Percentiles rank a stretch among this genome's conserved stretches.
Evolutionary conservation across 2,113 vertebrate species (phyloP).

Genomic region (Craseonycteris thonglongyai): DNA sequence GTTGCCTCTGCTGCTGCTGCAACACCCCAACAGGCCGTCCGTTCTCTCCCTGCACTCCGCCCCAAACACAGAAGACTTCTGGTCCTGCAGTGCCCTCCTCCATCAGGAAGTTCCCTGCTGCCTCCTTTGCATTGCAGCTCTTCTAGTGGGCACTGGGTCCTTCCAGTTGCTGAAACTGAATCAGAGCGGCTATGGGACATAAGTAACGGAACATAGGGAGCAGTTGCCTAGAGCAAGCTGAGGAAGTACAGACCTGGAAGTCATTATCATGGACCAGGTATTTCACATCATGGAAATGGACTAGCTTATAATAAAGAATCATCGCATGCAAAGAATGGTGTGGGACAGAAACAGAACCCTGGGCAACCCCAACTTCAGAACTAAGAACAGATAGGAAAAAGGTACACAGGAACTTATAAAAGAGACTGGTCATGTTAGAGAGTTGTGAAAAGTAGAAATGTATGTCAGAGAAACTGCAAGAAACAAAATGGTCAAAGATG

Average conservation of each 20-base stretch:
- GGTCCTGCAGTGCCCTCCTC: background rate
- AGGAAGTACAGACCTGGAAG: background rate
- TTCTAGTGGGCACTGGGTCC: background rate
- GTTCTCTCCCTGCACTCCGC: background rate
- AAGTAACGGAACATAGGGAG: background rate
- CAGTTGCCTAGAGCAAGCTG: background rate
- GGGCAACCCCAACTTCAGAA: background rate
- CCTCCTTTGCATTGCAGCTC: background rate
- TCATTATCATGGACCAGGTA: background rate
- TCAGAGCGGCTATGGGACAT: background rate
- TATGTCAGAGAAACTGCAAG: background rate
- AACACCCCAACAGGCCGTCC: fast-evolving
- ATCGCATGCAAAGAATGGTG: background rate
- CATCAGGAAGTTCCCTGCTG: background rate
- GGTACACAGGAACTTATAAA: background rate
- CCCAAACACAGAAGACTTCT: background rate
- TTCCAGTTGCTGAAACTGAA: background rate
- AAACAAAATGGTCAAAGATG: background rate
- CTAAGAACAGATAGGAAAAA: background rate
- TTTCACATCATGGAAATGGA: background rate
- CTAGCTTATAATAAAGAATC: background rate
- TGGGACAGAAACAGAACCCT: background rate
- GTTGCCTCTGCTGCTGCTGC: background rate
- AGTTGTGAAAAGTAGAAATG: background rate
- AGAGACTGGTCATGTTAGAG: background rate